Percentiles rank a stretch among this genome's conserved stretches.
Evolutionary conservation across 1,140 invertebrate species (phyloP).

Genomic region (Drosophila insularis): DNA sequence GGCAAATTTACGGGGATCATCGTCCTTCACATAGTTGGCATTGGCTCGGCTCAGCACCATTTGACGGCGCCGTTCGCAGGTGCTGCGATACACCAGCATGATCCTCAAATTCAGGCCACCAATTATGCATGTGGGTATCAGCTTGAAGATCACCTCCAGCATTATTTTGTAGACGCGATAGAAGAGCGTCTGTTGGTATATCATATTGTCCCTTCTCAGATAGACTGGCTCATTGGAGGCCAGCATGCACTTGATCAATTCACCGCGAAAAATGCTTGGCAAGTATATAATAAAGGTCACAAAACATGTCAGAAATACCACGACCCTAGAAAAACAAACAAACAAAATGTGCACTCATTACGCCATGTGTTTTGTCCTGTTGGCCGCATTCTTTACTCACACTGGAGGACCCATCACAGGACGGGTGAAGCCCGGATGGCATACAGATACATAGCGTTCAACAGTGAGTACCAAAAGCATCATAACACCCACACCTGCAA

Average conservation of each 20-base stretch:
- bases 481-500: slow-evolving; percentile 88
- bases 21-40: slow-evolving; percentile 80
- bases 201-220: slow-evolving; percentile 84
- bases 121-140: slow-evolving; percentile 87
- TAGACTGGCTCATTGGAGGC: slow-evolving; percentile 84
- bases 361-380: too few relatives aligned
- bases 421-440: slow-evolving; percentile 87
- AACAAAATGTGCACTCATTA: not conserved
- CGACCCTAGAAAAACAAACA: slow-evolving; percentile 73
- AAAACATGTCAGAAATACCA: slow-evolving; percentile 85
- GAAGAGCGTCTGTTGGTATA: slow-evolving; percentile 84
- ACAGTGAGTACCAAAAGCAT: slow-evolving; percentile 91
- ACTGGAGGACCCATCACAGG: slow-evolving; percentile 85
- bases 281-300: slow-evolving; percentile 87
- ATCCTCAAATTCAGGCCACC: slow-evolving; percentile 88
- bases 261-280: slow-evolving; percentile 86
- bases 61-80: slow-evolving; percentile 86
- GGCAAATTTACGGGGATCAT: slow-evolving; percentile 87
- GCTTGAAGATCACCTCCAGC: slow-evolving; percentile 87
- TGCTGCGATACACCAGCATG: slow-evolving; percentile 87
- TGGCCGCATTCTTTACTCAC: slow-evolving; percentile 40
- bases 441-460: slow-evolving; percentile 91
- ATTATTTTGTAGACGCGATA: slow-evolving; percentile 86
- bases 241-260: slow-evolving; percentile 85
- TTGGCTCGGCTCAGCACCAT: slow-evolving; percentile 85